Base-by-base conservation (phyloP, 1,140 invertebrate species). In the Trypoxylus dichotomus region DNA sequence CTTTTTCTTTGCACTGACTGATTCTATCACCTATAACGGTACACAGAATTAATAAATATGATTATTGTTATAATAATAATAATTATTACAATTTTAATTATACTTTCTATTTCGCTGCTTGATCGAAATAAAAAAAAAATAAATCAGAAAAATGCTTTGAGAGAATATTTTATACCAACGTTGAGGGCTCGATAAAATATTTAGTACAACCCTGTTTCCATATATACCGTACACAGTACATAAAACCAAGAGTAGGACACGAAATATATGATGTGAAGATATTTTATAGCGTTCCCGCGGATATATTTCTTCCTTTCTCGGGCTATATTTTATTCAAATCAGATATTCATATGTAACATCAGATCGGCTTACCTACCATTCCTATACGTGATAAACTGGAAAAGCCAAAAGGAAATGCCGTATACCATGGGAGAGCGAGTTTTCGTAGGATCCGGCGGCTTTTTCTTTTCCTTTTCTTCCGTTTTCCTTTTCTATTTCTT, bases 311-410 rank as follows among this genome's bases (percentile, higher is more conserved):
- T 68, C 60, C 60, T 29, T 68, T 68, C 27, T 29, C 27, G 47
- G 68, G 60, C 73, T 78, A 78, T 78, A 78, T 78, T 78, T 78
- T 78, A 78, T 78, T 78, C 63, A 78, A 78, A 78, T 78, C 77
- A 78, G 77, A 78, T 78, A 78, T 78, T 78, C 77, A 74, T 78
- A 78, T 78, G 77, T 78, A 78, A 78, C 71, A 78, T 74, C 77
- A 43, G 72, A 78, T 78, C 77, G 77, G 77, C 77, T 78, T 78
- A 78, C 77, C 77, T 77, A 42, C 63, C 71, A 63, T 74, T 43
- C 19, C 77, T 74, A 43, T 74, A 74, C 71, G 77, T 78, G 77
- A 78, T 78, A 78, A 78, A 78, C 77, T 63, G 47, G 77, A 58
- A 74, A 78, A 72, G 77, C 42, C 27, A 29, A 74, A 74, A 78